A percentile compares a stretch with the other conserved stretches of the same genome.
These are phyloP conservation scores for Galeopterus variegatus DNA, from an alignment of 2,113 vertebrate genomes.

Conservation along the genomic window DNA sequence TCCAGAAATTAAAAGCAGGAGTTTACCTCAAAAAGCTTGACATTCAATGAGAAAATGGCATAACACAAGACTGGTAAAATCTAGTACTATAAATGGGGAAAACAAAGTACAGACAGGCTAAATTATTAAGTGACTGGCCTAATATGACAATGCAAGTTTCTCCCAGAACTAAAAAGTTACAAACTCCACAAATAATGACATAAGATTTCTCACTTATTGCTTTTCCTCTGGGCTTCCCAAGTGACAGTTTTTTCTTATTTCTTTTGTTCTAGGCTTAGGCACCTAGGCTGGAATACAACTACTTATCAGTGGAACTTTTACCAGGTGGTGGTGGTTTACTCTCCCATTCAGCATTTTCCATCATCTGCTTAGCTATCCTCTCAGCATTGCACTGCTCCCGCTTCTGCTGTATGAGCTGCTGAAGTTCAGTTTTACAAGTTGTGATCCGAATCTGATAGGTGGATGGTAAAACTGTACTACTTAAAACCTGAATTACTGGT, in stretches of 20 bases:
- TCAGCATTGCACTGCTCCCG: constrained; percentile 97
- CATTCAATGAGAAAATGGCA: neutral
- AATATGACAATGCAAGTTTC: neutral
- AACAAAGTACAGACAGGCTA: neutral
- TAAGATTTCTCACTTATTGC: neutral
- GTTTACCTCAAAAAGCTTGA: neutral
- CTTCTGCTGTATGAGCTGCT: constrained; percentile 98
- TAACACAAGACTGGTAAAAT: neutral
- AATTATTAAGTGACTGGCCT: neutral
- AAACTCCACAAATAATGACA: neutral
- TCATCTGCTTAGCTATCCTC: constrained; percentile 97
- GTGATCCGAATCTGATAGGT: constrained; percentile 95
- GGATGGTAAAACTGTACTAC: constrained; percentile 87
- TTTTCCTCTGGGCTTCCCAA: neutral
- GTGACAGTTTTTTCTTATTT: neutral
- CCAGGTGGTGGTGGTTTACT: constrained; percentile 96
- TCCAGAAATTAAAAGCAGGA: neutral
- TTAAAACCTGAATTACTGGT: constrained; percentile 88
- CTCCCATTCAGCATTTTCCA: constrained; percentile 99
- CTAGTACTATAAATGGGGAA: neutral
- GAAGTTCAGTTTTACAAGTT: constrained; percentile 96
- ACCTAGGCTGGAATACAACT: neutral
- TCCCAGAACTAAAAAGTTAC: neutral
- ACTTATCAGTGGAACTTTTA: constrained; percentile 68
- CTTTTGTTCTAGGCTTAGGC: neutral